Base-by-base conservation (phyloP, 2,888 invertebrate genomes). In the Anorthoa munda region DNA sequence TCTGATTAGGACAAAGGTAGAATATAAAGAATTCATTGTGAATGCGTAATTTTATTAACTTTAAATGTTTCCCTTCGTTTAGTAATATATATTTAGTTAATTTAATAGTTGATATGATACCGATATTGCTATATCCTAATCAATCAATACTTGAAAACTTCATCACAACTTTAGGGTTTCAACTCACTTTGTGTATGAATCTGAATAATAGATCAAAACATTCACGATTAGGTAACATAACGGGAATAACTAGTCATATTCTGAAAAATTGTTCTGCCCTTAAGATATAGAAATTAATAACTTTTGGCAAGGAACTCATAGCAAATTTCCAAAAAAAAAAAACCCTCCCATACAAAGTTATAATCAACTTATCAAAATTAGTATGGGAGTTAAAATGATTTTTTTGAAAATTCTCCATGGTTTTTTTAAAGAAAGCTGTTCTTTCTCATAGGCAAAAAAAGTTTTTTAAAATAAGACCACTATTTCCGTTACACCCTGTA, bases 1-100 rank as follows among this genome's bases (percentile, higher is more conserved):
- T 78, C 64, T 21, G 45, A 79, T 70, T 51, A 64, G 48, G 60
- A 66, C 51, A 59, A 72, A 72, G 73, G 71, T 66, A 73, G 60
- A 64, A 70, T 69, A 55, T 69, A 59, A 66, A 69, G 60, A 65
- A 75, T 81, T 80, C 26, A 68, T 63, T 61, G 63, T 17, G 26
- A 53, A 13, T 23, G 53, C 58, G 17, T 82, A 46, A 72, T 83
- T 75, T 73, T 64, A 71, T 48, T 58, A 60, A 53, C 13, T 69
- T 60, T 60, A 17, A 51, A 73, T 61, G 66, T 75, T 66, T 63
- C 2, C 48, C 12, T 31, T 2, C 12, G 45, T 77, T 59, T 64
- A 45, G 39, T 66, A 11, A 46, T 21, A 26, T 15, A 21, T n/a
- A 12, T 64, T 63, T 39, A 63, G 5, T 2, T 48, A 15, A 23